Evolutionary conservation across 2,797 vertebrate genomes (phyloP).

Genomic region (Sorex maritimensis): DNA sequence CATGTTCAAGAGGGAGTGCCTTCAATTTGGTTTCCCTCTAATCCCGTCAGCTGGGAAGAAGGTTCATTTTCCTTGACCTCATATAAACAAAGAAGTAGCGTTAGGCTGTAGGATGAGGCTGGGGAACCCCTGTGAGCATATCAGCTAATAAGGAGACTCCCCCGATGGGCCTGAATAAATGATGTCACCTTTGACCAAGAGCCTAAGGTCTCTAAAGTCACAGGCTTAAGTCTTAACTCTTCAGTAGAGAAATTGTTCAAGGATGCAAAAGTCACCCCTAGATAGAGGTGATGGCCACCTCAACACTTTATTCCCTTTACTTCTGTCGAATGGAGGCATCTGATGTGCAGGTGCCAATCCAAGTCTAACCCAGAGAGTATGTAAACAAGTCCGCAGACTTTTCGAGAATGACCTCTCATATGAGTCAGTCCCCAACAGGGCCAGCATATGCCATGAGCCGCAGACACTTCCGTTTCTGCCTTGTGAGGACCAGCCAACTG

Average conservation of each 20-base stretch:
- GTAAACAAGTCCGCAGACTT: neutral
- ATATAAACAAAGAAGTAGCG: neutral
- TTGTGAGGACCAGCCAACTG: neutral
- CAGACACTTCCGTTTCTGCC: neutral
- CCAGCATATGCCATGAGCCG: neutral
- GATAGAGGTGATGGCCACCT: constrained; percentile 60
- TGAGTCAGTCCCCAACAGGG: neutral
- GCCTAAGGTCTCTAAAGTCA: constrained; percentile 55
- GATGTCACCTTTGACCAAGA: constrained; percentile 75
- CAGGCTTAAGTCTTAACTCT: constrained; percentile 11
- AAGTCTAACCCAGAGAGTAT: neutral
- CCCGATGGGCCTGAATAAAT: neutral
- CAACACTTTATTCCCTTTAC: constrained; percentile 22
- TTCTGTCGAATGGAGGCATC: constrained; percentile 14
- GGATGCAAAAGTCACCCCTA: constrained; percentile 49
- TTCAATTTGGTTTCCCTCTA: constrained; percentile 48
- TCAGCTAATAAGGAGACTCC: neutral
- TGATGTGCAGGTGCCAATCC: neutral
- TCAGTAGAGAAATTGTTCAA: constrained; percentile 64
- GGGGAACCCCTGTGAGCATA: neutral
- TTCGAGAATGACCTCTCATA: neutral
- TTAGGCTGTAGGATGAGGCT: neutral
- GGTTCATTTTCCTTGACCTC: constrained; percentile 33
- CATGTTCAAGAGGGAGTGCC: neutral
- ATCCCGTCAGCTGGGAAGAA: neutral